Percentiles rank a stretch among this genome's conserved stretches.
Evolutionary conservation across 2,888 invertebrate genomes (phyloP).

Genomic region (Omphaloscelis lunosa): DNA sequence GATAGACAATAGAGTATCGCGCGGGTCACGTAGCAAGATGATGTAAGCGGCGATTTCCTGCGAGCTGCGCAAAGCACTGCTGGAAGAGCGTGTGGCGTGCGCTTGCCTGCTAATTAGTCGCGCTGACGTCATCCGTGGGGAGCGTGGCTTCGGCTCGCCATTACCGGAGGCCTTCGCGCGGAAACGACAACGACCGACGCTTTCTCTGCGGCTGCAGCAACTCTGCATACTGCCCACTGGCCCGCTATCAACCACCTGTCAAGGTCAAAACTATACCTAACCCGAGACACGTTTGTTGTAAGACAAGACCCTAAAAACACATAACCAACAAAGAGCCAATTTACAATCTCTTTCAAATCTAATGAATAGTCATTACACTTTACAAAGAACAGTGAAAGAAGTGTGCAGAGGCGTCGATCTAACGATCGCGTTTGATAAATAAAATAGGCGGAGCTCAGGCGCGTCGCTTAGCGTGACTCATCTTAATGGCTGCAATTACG

Average conservation of each 20-base stretch:
- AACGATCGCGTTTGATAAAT: conserved; percentile 85
- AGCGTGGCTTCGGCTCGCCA: conserved; percentile 80
- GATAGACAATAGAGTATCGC: conserved; percentile 77
- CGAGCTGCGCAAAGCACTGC: conserved; percentile 77
- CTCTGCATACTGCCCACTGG: conserved; percentile 70
- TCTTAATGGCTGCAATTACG: conserved; percentile 89
- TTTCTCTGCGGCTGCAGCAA: conserved; percentile 83
- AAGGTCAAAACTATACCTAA: conserved; percentile 70
- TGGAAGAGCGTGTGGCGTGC: conserved; percentile 80
- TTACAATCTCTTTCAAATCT: conserved; percentile 35
- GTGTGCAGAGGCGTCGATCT: conserved; percentile 68
- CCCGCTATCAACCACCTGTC: conserved; percentile 73
- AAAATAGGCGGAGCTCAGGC: conserved; percentile 82
- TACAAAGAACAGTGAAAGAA: conserved; percentile 64
- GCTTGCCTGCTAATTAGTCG: conserved; percentile 86
- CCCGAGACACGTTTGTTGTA: conserved; percentile 14
- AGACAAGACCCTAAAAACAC: conserved; percentile 13
- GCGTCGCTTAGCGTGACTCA: conserved; percentile 89
- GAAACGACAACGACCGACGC: conserved; percentile 90
- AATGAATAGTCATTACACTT: conserved; percentile 49
- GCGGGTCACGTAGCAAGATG: conserved; percentile 81
- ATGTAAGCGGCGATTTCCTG: conserved; percentile 89
- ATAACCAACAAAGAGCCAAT: conserved; percentile 14
- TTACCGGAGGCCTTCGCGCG: conserved; percentile 88
- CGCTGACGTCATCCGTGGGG: conserved; percentile 86